Conservation (phyloP, 2,888 invertebrate species). For the Rhamphomyia laevipes region DNA sequence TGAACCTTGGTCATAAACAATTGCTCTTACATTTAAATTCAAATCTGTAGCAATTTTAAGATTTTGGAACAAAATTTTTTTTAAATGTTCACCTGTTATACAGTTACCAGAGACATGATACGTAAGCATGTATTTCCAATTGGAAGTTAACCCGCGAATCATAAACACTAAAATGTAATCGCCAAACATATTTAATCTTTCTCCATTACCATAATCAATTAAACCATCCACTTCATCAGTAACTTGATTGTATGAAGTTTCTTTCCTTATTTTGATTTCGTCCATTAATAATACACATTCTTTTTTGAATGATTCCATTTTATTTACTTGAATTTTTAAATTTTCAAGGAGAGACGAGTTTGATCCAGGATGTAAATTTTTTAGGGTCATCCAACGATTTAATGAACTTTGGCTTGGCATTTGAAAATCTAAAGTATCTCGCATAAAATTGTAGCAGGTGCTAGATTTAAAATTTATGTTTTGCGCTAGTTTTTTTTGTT, state of each 20-base stretch:
- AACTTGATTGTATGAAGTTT: too few species aligned
- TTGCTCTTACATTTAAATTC: not conserved
- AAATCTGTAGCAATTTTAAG: not conserved
- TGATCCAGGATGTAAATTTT: not conserved
- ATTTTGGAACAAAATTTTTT: not conserved
- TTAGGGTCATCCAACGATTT: not conserved
- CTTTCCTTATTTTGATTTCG: not conserved
- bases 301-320: not conserved
- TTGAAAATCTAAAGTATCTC: not conserved
- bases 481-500: not conserved
- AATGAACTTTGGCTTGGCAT: not conserved
- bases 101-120: not conserved
- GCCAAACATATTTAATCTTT: not conserved
- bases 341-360: not conserved
- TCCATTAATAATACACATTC: not conserved
- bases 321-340: not conserved
- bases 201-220: not conserved
- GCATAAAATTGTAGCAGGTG: not conserved
- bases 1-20: conserved; percentile 3
- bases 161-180: not conserved
- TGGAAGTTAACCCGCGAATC: not conserved
- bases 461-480: not conserved
- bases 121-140: not conserved
- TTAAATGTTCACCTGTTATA: not conserved
- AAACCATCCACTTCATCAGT: not conserved